Conservation (phyloP, 2,113 vertebrate genomes). For the Semicossyphus pulcher region DNA sequence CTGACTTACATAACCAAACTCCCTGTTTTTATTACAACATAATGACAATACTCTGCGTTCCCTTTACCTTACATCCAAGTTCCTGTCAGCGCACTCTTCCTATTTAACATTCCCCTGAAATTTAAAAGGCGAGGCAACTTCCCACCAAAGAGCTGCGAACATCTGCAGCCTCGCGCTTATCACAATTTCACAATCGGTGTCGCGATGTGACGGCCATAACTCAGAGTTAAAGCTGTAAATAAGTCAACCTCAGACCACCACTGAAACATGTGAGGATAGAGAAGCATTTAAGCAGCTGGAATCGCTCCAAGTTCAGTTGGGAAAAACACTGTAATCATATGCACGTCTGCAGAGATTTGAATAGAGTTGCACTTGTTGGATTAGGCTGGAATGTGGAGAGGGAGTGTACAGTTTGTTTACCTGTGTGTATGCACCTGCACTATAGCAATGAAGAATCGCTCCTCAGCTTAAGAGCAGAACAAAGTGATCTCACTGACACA, state of each 20-base stretch:
- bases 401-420: slow-evolving; percentile 13
- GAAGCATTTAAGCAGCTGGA: slow-evolving; percentile 31
- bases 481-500: too few species aligned
- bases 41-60: slow-evolving; percentile 18
- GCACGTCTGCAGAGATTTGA: not conserved
- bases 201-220: slow-evolving; percentile 23
- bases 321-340: slow-evolving; percentile 20
- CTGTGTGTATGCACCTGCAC: not conserved
- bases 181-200: slow-evolving; percentile 1
- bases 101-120: slow-evolving; percentile 31
- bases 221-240: slow-evolving; percentile 43
- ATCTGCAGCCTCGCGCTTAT: slow-evolving; percentile 25
- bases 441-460: not conserved
- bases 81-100: slow-evolving; percentile 40
- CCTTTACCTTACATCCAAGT: slow-evolving; percentile 39
- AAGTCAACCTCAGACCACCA: slow-evolving; percentile 36
- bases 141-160: slow-evolving; percentile 46
- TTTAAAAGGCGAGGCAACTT: not conserved
- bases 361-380: not conserved
- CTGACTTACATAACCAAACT: slow-evolving; percentile 31
- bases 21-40: slow-evolving; percentile 29
- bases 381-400: slow-evolving; percentile 22
- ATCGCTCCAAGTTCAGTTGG: slow-evolving; percentile 15
- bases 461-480: not conserved
- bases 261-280: slow-evolving; percentile 15